Percentiles rank a stretch among this genome's conserved stretches.
These are phyloP conservation scores for Paracentrotus lividus DNA, from an alignment of 53 echinoderm and acorn worm genomes.

Conservation along the genomic window DNA sequence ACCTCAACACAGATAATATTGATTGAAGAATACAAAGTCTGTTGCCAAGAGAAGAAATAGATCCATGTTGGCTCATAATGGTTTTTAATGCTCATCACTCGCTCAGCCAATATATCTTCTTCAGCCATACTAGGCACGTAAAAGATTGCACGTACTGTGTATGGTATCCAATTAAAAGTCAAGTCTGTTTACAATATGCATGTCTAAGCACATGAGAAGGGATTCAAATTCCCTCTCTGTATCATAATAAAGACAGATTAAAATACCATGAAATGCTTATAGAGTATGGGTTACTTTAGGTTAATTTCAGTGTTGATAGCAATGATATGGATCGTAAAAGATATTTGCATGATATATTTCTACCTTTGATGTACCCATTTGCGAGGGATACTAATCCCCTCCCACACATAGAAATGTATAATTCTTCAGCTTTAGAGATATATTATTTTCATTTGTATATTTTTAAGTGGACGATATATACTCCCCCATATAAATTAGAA, in stretches of 20 bases:
- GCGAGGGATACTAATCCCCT: not conserved
- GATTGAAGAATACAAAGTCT: not conserved
- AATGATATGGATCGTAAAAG: not conserved
- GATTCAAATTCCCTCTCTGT: not conserved
- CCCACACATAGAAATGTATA: not conserved
- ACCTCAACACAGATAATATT: not conserved
- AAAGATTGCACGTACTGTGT: not conserved
- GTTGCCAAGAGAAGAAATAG: not conserved
- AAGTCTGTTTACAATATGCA: not conserved
- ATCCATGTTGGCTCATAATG: not conserved
- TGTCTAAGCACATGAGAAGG: not conserved
- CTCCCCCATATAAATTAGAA: too few relatives aligned
- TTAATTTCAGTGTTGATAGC: not conserved
- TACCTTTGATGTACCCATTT: not conserved
- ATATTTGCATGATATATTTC: not conserved
- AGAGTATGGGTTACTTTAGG: not conserved
- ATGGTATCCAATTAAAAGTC: constrained; percentile 21
- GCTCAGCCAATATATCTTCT: not conserved
- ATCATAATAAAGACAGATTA: not conserved
- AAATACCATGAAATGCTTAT: not conserved
- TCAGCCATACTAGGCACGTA: not conserved
- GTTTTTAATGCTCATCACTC: constrained; percentile 6
- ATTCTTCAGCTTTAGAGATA: too few relatives aligned
- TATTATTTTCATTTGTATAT: too few relatives aligned
- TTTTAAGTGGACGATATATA: too few relatives aligned